phyloP scores from a whole-genome alignment of 2,888 invertebrate genomes.

The Calliphora vomitoria region DNA sequence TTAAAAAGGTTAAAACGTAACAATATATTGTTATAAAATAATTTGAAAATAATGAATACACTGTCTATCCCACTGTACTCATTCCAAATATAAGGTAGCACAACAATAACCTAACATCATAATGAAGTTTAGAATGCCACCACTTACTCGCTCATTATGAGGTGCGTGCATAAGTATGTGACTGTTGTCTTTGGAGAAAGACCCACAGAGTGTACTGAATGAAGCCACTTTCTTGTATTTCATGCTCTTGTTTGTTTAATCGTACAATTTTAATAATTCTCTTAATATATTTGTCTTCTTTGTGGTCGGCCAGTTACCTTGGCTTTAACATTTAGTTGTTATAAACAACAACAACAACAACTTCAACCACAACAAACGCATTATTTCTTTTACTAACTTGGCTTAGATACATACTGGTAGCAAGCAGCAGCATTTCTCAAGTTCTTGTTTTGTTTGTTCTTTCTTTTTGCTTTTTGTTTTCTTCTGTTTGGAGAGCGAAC shows the following conservation, averaged over 20 bases:
- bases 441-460: slow-evolving; percentile 68
- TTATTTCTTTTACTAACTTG: slow-evolving; percentile 30
- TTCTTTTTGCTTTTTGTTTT: slow-evolving; percentile 33
- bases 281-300: slow-evolving; percentile 33
- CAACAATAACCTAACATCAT: slow-evolving; percentile 15
- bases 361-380: slow-evolving; percentile 7
- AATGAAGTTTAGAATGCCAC: slow-evolving; percentile 40
- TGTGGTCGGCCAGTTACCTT: slow-evolving; percentile 59
- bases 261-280: slow-evolving; percentile 27
- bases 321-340: slow-evolving; percentile 63
- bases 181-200: background rate
- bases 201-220: background rate
- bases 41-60: too few relatives aligned
- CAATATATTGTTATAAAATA: too few relatives aligned
- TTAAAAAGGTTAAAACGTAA: too few relatives aligned
- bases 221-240: background rate
- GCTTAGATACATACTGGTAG: slow-evolving; percentile 18
- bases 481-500: slow-evolving; percentile 37
- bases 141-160: background rate
- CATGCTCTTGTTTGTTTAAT: slow-evolving; percentile 30
- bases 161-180: slow-evolving; percentile 22
- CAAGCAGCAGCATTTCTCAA: slow-evolving; percentile 36
- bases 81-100: background rate
- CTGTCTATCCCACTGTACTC: background rate
- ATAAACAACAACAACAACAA: slow-evolving; percentile 28